phyloP scores from a whole-genome alignment of 2,797 vertebrate species.

The Merluccius polli region DNA sequence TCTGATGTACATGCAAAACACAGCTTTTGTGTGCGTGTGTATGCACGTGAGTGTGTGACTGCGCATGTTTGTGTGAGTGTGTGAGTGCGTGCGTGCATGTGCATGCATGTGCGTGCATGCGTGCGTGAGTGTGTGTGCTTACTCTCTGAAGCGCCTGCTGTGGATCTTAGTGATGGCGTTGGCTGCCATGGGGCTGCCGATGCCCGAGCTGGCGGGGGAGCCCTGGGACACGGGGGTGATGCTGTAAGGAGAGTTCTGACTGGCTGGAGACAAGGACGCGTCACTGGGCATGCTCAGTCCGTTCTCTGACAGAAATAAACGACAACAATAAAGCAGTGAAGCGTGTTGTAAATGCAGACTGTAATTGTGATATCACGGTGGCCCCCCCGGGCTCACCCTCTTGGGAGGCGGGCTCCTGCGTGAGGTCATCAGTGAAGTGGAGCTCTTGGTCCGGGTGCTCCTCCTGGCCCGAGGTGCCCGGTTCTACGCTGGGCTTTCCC shows the following conservation, averaged over 20 bases:
- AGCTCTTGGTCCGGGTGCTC: constrained; percentile 81
- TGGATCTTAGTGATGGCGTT: constrained; percentile 98
- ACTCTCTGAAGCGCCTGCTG: constrained; percentile 98
- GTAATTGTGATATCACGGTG: too few relatives aligned
- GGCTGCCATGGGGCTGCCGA: constrained; percentile 96
- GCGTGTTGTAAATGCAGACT: neutral
- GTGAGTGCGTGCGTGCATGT: neutral
- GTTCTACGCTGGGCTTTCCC: constrained; percentile 83
- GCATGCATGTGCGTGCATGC: neutral
- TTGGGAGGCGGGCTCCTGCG: constrained; percentile 85
- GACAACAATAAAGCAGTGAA: neutral
- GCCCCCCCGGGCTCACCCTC: constrained; percentile 74
- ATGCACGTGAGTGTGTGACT: neutral
- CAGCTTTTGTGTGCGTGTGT: neutral
- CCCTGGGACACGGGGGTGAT: constrained; percentile 98
- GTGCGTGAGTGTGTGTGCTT: constrained; percentile 56
- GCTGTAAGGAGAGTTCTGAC: constrained; percentile 97
- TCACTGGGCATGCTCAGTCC: constrained; percentile 94
- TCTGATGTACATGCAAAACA: neutral
- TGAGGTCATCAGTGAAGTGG: constrained; percentile 80
- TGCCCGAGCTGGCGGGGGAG: constrained; percentile 93
- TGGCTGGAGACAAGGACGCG: constrained; percentile 92
- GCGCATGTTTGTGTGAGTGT: neutral
- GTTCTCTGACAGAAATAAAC: constrained; percentile 73
- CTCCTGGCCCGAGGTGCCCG: constrained; percentile 75